phyloP scores from a whole-genome alignment of 2,888 invertebrate genomes.

The Tetanocera ferruginea region DNA sequence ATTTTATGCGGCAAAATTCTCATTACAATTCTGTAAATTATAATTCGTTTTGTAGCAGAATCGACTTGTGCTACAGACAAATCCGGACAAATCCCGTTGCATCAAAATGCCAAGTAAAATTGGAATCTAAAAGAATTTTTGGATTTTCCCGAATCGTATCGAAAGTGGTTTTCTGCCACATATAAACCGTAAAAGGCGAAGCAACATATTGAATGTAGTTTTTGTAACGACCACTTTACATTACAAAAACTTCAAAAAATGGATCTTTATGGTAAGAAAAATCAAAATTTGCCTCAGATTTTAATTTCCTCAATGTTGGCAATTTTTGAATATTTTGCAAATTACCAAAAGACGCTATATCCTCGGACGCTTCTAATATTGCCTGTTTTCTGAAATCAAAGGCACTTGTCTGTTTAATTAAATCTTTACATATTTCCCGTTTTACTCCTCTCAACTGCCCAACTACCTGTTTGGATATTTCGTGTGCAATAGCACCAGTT shows the following conservation, averaged over 20 bases:
- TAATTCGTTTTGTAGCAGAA: constrained; percentile 11
- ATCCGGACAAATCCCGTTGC: no score
- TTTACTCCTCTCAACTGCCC: background rate
- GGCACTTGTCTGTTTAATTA: background rate
- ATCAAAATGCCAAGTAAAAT: constrained; percentile 24
- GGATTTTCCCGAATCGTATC: background rate
- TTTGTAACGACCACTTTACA: background rate
- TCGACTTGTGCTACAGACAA: constrained; percentile 19
- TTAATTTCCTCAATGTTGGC: background rate
- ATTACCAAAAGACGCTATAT: constrained; percentile 26
- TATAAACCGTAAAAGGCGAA: background rate
- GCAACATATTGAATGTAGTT: background rate
- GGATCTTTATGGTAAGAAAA: no score
- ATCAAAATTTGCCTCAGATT: background rate
- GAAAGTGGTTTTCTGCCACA: background rate
- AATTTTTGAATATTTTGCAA: constrained; percentile 30
- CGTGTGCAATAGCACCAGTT: background rate
- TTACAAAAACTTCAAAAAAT: background rate
- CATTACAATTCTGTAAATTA: constrained; percentile 21
- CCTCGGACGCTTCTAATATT: constrained; percentile 28
- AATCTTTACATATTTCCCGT: background rate
- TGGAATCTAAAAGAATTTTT: constrained; percentile 7
- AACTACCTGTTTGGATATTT: background rate
- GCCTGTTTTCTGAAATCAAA: constrained; percentile 16
- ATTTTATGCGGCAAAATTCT: background rate